Evolutionary conservation across 2,888 invertebrate species (phyloP).

Genomic region (Trachelus troglodyta): DNA sequence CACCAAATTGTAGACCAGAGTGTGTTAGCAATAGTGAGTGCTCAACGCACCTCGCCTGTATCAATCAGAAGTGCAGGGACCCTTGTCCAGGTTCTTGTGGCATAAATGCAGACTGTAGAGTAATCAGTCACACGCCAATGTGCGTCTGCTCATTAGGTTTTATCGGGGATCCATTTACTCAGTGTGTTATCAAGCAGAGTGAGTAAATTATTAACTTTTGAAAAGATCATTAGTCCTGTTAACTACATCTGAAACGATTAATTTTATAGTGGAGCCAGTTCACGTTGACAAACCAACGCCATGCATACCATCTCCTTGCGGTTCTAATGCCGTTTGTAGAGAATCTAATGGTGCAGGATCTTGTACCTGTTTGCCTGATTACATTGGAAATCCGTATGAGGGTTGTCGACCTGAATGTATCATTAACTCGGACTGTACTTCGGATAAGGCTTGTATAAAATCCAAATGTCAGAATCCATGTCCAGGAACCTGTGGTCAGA

Average conservation of each 20-base stretch:
- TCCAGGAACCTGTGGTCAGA: constrained; percentile 72
- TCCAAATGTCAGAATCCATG: constrained; percentile 76
- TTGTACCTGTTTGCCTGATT: constrained; percentile 71
- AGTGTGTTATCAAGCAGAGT: constrained; percentile 36
- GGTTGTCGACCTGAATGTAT: constrained; percentile 79
- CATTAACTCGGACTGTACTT: constrained; percentile 75
- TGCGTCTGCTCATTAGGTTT: constrained; percentile 74
- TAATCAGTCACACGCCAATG: constrained; percentile 80
- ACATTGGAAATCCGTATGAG: constrained; percentile 73
- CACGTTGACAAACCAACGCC: constrained; percentile 64
- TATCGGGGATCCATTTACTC: constrained; percentile 71
- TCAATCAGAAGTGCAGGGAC: constrained; percentile 80
- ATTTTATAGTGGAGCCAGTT: constrained; percentile 6
- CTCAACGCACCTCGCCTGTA: constrained; percentile 78
- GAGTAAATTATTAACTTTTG: constrained; percentile 25
- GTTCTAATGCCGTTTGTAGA: constrained; percentile 83
- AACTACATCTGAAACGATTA: background rate
- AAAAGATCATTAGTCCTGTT: background rate
- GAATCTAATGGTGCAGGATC: constrained; percentile 69
- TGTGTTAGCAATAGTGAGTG: constrained; percentile 82
- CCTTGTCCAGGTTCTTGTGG: constrained; percentile 86
- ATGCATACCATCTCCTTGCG: constrained; percentile 84
- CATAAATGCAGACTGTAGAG: constrained; percentile 77
- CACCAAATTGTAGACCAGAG: constrained; percentile 82
- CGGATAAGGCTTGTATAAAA: constrained; percentile 75